phyloP scores from a whole-genome alignment of 2,113 vertebrate species.

The Gymnocephalus cernua region DNA sequence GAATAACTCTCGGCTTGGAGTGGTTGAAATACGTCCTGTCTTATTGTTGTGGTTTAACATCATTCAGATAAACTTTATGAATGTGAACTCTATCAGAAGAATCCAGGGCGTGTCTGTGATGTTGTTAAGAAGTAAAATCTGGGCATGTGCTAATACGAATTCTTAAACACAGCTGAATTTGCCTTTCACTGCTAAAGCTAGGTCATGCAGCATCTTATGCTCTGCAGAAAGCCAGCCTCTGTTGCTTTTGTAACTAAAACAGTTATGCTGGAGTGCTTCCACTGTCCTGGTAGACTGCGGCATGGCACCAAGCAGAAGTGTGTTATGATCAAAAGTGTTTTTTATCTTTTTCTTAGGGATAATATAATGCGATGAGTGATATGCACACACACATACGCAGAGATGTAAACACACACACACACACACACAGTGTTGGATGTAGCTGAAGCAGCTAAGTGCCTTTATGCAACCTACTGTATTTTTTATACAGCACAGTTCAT shows the following conservation, averaged over 20 bases:
- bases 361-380: neutral
- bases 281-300: slow-evolving; percentile 27
- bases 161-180: neutral
- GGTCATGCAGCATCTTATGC: slow-evolving; percentile 23
- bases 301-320: slow-evolving; percentile 30
- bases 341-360: slow-evolving; percentile 14
- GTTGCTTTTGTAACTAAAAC: slow-evolving; percentile 27
- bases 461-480: slow-evolving; percentile 17
- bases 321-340: slow-evolving; percentile 2
- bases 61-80: no score
- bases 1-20: neutral
- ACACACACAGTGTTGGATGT: neutral
- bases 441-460: slow-evolving; percentile 9
- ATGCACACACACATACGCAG: slow-evolving; percentile 8
- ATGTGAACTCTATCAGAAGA: neutral
- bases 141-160: neutral
- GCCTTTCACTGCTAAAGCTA: neutral
- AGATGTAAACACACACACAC: slow-evolving; percentile 4
- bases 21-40: neutral
- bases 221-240: slow-evolving; percentile 16
- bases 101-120: neutral
- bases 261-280: slow-evolving; percentile 19
- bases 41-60: neutral
- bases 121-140: neutral
- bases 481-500: neutral